These are phyloP conservation scores for Drosophila greeni DNA, from an alignment of 2,888 invertebrate genomes.

Conservation along the genomic window DNA sequence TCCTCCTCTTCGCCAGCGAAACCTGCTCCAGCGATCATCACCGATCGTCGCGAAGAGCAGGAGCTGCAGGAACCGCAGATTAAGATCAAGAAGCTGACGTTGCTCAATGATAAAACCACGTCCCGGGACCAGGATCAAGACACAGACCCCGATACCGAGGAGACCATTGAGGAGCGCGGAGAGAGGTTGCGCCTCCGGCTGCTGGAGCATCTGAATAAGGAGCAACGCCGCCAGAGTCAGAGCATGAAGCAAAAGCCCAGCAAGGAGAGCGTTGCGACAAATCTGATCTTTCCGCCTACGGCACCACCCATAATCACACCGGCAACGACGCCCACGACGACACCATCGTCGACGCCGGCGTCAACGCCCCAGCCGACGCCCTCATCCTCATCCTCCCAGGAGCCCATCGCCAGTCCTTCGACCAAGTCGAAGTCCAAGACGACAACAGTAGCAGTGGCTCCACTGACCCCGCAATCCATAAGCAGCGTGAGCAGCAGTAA, in stretches of 20 bases:
- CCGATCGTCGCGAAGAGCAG: not conserved
- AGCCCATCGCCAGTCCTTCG: conserved; percentile 7
- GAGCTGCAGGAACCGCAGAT: not conserved
- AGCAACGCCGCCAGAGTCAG: conserved; percentile 39
- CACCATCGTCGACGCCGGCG: conserved; percentile 39
- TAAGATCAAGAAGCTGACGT: not conserved
- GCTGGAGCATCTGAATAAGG: conserved; percentile 44
- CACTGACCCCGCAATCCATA: conserved; percentile 56
- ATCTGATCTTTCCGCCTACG: conserved; percentile 55
- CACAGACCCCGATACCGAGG: conserved; percentile 11
- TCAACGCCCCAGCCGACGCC: conserved; percentile 24
- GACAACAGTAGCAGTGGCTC: conserved; percentile 28
- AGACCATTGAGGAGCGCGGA: conserved; percentile 31
- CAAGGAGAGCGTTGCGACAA: conserved; percentile 22
- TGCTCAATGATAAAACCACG: conserved; percentile 2
- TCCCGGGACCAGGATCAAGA: not conserved
- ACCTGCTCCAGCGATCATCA: not conserved
- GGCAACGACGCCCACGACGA: conserved; percentile 45
- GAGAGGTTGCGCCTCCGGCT: conserved; percentile 44
- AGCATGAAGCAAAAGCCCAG: conserved; percentile 40
- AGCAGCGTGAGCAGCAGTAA: conserved; percentile 49
- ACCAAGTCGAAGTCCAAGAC: conserved; percentile 27
- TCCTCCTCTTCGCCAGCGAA: not conserved
- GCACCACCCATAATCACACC: conserved; percentile 46
- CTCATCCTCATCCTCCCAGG: conserved; percentile 31